Percentiles rank a stretch among this genome's conserved stretches.
These are phyloP conservation scores for Chrysoperla carnea DNA, from an alignment of 1,140 invertebrate species.

Conservation along the genomic window DNA sequence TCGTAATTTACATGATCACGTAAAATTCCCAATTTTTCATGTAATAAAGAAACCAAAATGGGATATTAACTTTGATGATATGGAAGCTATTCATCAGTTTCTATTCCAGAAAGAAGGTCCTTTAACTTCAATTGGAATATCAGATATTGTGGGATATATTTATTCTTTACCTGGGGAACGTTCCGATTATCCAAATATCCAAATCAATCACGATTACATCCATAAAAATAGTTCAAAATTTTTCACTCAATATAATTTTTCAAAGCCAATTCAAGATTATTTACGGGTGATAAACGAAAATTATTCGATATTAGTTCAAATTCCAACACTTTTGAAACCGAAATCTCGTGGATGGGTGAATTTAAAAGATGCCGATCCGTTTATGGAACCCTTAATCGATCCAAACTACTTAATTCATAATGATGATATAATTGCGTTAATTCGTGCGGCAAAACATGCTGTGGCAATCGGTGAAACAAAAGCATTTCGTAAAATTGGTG, in stretches of 20 bases:
- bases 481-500: conserved; percentile 14
- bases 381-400: conserved; percentile 42
- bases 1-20: conserved; percentile 2
- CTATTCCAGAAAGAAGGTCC: too few species aligned
- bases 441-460: conserved; percentile 23
- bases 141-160: too few species aligned
- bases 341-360: conserved; percentile 32
- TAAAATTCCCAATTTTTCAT: too few species aligned
- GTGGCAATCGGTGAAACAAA: conserved; percentile 7
- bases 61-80: too few species aligned
- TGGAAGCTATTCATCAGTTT: too few species aligned
- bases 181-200: conserved; percentile 18
- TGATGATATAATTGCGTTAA: conserved; percentile 17
- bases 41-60: too few species aligned
- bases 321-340: conserved; percentile 27
- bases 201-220: conserved; percentile 13
- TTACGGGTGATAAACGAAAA: conserved; percentile 1
- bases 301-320: background rate
- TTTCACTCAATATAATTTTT: conserved; percentile 6
- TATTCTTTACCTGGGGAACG: conserved; percentile 1
- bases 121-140: too few species aligned
- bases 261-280: conserved; percentile 6
- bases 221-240: conserved; percentile 6
- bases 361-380: conserved; percentile 35
- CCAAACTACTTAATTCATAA: conserved; percentile 35